phyloP scores from a whole-genome alignment of 2,888 invertebrate species.

The Vanessa cardui region DNA sequence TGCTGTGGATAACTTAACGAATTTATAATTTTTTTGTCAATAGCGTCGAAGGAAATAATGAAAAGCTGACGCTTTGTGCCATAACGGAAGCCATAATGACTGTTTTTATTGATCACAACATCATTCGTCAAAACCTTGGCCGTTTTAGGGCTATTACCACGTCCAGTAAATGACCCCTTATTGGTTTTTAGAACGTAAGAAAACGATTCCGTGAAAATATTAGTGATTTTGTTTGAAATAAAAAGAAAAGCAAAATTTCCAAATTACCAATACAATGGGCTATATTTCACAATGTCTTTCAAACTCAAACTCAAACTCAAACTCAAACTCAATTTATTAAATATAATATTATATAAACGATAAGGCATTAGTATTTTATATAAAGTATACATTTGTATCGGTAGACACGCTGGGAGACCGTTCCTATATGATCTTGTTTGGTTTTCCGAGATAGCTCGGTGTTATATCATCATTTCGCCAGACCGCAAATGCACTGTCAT shows the following conservation, averaged over 20 bases:
- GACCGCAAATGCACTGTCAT: slow-evolving; percentile 11
- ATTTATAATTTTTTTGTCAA: slow-evolving; percentile 12
- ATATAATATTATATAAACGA: too few species aligned
- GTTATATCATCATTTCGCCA: slow-evolving; percentile 2
- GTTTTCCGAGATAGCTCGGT: slow-evolving; percentile 8
- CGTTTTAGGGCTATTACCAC: slow-evolving; percentile 29
- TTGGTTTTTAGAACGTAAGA: slow-evolving; percentile 13
- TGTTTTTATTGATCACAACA: slow-evolving; percentile 33
- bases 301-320: too few species aligned
- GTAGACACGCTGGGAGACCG: too few species aligned
- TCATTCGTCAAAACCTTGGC: slow-evolving; percentile 29
- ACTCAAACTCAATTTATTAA: too few species aligned
- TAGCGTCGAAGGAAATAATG: slow-evolving; percentile 25
- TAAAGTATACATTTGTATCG: too few species aligned
- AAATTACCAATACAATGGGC: too few species aligned
- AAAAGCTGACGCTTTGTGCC: slow-evolving; percentile 26
- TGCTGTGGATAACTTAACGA: neutral
- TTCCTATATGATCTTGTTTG: neutral
- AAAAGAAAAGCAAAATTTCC: neutral
- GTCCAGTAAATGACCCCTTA: slow-evolving; percentile 31
- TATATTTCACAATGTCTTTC: too few species aligned
- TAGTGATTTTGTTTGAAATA: slow-evolving; percentile 3
- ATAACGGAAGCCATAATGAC: slow-evolving; percentile 35
- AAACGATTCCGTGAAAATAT: slow-evolving; percentile 12
- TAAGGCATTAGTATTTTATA: too few species aligned